A percentile compares a stretch with the other conserved stretches of the same genome.
Evolutionary conservation across 2,888 invertebrate species (phyloP).

Genomic region (Netelia inedita): DNA sequence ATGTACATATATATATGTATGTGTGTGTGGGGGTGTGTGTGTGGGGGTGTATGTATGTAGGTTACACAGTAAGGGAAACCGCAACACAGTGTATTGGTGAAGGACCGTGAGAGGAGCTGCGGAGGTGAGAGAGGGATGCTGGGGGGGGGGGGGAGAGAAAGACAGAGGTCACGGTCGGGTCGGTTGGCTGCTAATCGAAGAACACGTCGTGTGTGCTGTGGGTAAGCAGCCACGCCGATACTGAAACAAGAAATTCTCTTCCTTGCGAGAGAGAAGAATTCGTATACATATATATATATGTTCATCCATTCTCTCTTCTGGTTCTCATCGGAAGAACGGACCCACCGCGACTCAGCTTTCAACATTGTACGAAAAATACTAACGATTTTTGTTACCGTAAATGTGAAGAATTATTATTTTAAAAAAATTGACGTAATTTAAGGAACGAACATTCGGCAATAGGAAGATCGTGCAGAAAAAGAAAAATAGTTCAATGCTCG

Average conservation of each 20-base stretch:
- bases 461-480: no score
- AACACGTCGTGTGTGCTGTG: slow-evolving; percentile 76
- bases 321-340: slow-evolving; percentile 35
- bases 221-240: slow-evolving; percentile 65
- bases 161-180: slow-evolving; percentile 84
- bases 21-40: no score
- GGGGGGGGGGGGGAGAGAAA: slow-evolving; percentile 21
- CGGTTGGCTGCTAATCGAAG: slow-evolving; percentile 84
- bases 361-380: slow-evolving; percentile 5
- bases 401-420: not conserved
- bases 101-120: slow-evolving; percentile 45
- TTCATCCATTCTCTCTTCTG: slow-evolving; percentile 25
- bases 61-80: slow-evolving; percentile 9
- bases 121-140: slow-evolving; percentile 75
- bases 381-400: not conserved
- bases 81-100: slow-evolving; percentile 37
- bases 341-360: slow-evolving; percentile 42
- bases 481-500: not conserved
- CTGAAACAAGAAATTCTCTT: slow-evolving; percentile 75
- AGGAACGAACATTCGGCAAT: not conserved
- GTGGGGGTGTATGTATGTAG: no score
- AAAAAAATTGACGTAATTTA: not conserved
- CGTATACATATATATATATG: not conserved
- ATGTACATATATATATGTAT: slow-evolving; percentile 6
- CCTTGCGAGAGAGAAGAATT: slow-evolving; percentile 36